phyloP scores from a whole-genome alignment of 2,797 vertebrate species.

The Pteropus rufus region DNA sequence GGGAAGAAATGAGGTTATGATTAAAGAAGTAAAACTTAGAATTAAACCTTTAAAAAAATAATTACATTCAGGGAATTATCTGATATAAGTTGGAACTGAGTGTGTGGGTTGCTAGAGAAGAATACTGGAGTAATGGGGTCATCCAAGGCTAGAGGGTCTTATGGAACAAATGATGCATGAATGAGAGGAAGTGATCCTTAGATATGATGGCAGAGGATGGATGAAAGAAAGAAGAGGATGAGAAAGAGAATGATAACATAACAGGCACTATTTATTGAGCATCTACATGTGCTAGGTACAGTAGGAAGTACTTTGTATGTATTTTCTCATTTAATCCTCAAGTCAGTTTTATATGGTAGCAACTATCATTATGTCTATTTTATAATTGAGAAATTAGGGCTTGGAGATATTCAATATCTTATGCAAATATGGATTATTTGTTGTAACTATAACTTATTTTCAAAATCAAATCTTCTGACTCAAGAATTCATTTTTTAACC shows the following conservation, averaged over 20 bases:
- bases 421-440: neutral
- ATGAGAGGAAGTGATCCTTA: neutral
- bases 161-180: neutral
- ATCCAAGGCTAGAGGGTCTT: neutral
- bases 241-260: neutral
- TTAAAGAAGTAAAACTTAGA: neutral
- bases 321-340: neutral
- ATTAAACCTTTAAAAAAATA: neutral
- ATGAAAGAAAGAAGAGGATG: neutral
- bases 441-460: neutral
- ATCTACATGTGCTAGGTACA: neutral
- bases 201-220: neutral
- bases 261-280: neutral
- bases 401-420: neutral
- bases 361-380: conserved; percentile 3
- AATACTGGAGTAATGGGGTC: neutral
- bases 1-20: neutral
- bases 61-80: neutral
- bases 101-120: neutral
- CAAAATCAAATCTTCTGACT: neutral
- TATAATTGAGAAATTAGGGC: neutral
- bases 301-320: neutral
- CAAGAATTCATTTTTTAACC: neutral
- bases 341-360: neutral
- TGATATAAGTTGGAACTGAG: neutral